These are phyloP conservation scores for Limnephilus auricula DNA, from an alignment of 2,888 invertebrate species.

Conservation along the genomic window DNA sequence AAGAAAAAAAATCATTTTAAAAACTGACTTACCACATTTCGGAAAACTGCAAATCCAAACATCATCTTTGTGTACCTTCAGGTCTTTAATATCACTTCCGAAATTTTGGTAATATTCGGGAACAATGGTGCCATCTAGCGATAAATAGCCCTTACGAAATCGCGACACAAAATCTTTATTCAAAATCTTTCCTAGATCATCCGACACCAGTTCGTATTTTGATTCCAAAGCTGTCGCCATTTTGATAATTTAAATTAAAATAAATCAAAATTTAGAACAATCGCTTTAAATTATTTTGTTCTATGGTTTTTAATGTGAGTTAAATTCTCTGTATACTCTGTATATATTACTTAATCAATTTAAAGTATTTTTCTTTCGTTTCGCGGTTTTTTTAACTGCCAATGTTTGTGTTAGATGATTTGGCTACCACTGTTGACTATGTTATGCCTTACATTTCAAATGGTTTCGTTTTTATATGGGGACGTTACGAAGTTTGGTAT, in stretches of 20 bases:
- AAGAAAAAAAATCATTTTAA: neutral
- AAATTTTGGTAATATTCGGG: conserved; percentile 72
- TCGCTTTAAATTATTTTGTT: neutral
- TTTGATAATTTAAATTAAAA: neutral
- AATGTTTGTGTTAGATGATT: neutral
- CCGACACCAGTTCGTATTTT: conserved; percentile 55
- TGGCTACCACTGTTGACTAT: neutral
- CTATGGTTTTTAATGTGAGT: neutral
- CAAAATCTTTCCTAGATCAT: conserved; percentile 61
- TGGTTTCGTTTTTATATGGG: neutral
- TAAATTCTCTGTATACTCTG: neutral
- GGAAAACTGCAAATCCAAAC: conserved; percentile 78
- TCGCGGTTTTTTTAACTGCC: neutral
- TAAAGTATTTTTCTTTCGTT: neutral
- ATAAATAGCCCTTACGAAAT: conserved; percentile 63
- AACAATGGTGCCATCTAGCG: conserved; percentile 70
- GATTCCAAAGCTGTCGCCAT: conserved; percentile 15
- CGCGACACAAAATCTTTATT: conserved; percentile 59
- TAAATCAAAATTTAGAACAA: neutral
- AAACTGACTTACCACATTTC: conserved; percentile 74
- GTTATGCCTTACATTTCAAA: neutral
- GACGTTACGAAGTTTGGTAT: neutral
- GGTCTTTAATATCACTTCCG: conserved; percentile 72
- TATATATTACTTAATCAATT: neutral
- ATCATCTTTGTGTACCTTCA: conserved; percentile 75